A percentile compares a stretch with the other conserved stretches of the same genome.
Conservation (phyloP, 2,113 vertebrate species). For the Anoura caudifer region DNA sequence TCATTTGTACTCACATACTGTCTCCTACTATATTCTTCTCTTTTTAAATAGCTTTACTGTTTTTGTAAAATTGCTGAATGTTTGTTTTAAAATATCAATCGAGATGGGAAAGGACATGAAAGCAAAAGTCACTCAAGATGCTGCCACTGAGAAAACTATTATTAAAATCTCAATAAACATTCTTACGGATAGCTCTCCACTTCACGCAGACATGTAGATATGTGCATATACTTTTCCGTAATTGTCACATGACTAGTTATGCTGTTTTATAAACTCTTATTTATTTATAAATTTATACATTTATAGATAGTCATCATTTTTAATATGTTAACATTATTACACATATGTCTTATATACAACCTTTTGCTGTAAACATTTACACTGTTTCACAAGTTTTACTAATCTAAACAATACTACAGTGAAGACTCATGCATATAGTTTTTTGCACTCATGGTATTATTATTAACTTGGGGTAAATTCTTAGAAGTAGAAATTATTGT, state of each 20-base stretch:
- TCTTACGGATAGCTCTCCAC: background rate
- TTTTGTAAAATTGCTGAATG: slow-evolving; percentile 3
- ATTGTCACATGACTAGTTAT: background rate
- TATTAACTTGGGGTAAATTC: background rate
- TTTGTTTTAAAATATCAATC: slow-evolving; percentile 11
- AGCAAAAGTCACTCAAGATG: background rate
- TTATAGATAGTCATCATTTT: background rate
- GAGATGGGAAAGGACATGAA: background rate
- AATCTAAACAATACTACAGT: background rate
- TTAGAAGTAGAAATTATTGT: background rate
- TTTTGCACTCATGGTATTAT: background rate
- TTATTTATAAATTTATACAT: background rate
- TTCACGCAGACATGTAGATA: background rate
- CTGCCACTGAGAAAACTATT: background rate
- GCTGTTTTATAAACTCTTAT: background rate
- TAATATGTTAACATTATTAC: background rate
- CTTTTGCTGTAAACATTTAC: background rate
- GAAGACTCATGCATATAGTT: background rate
- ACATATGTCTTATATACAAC: background rate
- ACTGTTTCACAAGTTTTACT: background rate
- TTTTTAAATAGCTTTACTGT: slow-evolving; percentile 29
- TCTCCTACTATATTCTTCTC: slow-evolving; percentile 7
- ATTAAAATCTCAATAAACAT: background rate
- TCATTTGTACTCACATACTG: background rate
- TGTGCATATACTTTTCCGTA: background rate